These are phyloP conservation scores for Pterocles burchelli DNA, from an alignment of 2,113 vertebrate genomes.

Conservation along the genomic window DNA sequence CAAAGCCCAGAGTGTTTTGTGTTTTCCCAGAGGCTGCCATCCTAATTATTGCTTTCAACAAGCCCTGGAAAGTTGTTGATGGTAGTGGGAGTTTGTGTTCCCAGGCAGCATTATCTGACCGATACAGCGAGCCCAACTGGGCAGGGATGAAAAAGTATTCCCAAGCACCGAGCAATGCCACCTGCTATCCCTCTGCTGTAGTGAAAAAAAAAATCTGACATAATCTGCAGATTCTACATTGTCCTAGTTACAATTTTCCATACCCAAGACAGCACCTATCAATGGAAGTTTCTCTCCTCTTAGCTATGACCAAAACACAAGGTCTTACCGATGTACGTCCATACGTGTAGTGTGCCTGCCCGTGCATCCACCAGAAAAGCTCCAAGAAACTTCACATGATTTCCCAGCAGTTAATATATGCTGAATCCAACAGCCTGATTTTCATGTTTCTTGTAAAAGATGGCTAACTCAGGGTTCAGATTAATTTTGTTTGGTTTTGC, in stretches of 20 bases:
- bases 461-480: not conserved
- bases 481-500: not conserved
- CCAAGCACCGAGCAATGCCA: accelerated
- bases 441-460: not conserved
- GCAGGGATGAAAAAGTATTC: not conserved
- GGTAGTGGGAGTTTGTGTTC: not conserved
- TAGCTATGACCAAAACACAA: accelerated
- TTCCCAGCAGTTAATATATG: accelerated
- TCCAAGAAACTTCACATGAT: accelerated
- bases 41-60: not conserved
- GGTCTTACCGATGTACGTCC: accelerated
- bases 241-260: not conserved
- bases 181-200: not conserved
- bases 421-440: not conserved
- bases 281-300: accelerated
- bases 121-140: not conserved
- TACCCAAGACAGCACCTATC: not conserved
- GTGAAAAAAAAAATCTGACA: not conserved
- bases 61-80: not conserved
- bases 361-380: accelerated
- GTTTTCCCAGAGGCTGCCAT: not conserved
- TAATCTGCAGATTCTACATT: not conserved
- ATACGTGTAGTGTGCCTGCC: accelerated
- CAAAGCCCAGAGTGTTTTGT: not conserved
- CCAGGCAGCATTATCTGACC: not conserved